Base-by-base conservation (phyloP, 2,113 vertebrate species). In the Forbesichthys papilliferus region DNA sequence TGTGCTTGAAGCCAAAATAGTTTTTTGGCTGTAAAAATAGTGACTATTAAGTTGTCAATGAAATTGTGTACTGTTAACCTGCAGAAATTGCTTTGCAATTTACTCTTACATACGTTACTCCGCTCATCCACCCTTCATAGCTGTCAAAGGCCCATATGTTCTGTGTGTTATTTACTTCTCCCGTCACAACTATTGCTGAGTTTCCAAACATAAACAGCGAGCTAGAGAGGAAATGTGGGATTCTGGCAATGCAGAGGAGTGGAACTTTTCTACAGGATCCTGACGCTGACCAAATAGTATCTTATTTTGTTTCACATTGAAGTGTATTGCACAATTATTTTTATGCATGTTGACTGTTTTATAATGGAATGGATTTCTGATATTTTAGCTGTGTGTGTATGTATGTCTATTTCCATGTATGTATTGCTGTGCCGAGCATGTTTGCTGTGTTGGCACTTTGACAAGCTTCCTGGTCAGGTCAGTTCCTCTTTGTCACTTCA, bases 381-480 rank as follows among this genome's bases (percentile, higher is more conserved):
- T 58, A 49, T 79, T 68, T 73, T 53, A 59, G 62, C 47, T 71
- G 47, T 13, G 20, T 78, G 4, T 70, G 55, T 11, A 27, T 59
- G 61, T 27, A 65, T 76, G 73, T 11, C 27, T 36, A 0, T 48
- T 77, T 61, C 65, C 12, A 14, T 54, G 16, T 62, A 57, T 14
- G 34, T 57, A 20, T 20, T 48, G 54, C 33, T 4, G 36, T 42
- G 7, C 36, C 7, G 36, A 42, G 36, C 14, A 36, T 16, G 56
- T 85, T 78, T 81, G 77, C 71, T 80, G 81, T 79, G 76, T 80
- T 48, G 14, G n/a, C 75, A 77, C 65, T 74, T 78, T 80, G 61
- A 56, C 10, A 75, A 80, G 14, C 48, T 42, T 34, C 60, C 51
- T 14, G 33, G 47, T 64, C 11, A 52, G 63, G 66, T 73, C 66